Evolutionary conservation across 2,113 vertebrate genomes (phyloP).

Genomic region (Hippocampus comes): DNA sequence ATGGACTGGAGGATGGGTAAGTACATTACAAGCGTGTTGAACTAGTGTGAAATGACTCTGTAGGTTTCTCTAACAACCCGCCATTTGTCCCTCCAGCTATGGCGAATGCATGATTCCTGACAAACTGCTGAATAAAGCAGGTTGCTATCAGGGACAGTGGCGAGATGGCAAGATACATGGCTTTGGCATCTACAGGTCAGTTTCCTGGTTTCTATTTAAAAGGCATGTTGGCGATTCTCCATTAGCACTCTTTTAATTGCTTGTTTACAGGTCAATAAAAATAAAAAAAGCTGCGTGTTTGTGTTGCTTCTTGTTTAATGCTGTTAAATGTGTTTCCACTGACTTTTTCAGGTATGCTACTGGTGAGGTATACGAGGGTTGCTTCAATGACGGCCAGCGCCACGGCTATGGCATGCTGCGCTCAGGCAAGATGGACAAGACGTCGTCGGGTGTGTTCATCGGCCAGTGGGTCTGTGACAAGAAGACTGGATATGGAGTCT

Average conservation of each 20-base stretch:
- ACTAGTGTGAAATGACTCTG: not conserved
- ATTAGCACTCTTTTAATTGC: not conserved
- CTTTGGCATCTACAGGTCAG: slow-evolving; percentile 89
- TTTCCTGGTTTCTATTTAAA: not conserved
- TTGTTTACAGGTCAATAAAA: not conserved
- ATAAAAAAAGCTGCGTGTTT: not conserved
- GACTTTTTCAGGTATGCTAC: slow-evolving; percentile 80
- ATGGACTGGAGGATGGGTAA: slow-evolving; percentile 91
- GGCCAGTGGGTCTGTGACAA: slow-evolving; percentile 91
- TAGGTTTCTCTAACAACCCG: not conserved
- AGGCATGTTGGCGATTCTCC: not conserved
- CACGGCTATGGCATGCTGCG: slow-evolving; percentile 93
- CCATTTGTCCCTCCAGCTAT: slow-evolving; percentile 69
- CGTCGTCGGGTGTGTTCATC: slow-evolving; percentile 91
- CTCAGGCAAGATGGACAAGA: slow-evolving; percentile 84
- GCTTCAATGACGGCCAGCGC: slow-evolving; percentile 87
- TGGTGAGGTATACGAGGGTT: slow-evolving; percentile 95
- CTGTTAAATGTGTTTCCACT: not conserved
- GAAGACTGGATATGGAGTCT: slow-evolving; percentile 91
- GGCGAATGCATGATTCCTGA: slow-evolving; percentile 85
- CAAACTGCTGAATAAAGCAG: slow-evolving; percentile 81
- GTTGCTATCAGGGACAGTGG: slow-evolving; percentile 89
- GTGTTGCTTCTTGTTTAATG: not conserved
- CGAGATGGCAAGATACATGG: slow-evolving; percentile 94
- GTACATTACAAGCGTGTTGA: slow-evolving; percentile 16